Evolutionary conservation across 2,888 invertebrate species (phyloP).

Genomic region (Pachliopta kotzebuea): DNA sequence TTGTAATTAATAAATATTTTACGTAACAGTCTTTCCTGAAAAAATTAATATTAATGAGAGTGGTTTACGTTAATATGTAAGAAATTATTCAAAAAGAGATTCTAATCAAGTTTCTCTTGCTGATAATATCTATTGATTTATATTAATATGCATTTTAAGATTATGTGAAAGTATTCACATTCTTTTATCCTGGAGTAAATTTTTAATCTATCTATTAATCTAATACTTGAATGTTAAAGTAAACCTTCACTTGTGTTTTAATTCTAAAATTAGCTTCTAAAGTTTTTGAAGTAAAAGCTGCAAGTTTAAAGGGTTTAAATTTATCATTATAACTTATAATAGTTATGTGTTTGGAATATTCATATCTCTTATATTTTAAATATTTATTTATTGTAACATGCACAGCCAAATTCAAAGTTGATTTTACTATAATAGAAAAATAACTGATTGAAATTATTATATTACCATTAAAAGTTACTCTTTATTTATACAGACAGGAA

Average conservation of each 20-base stretch:
- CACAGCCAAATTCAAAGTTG: too few relatives aligned
- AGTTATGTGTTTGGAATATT: too few relatives aligned
- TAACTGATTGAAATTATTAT: too few relatives aligned
- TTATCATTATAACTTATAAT: too few relatives aligned
- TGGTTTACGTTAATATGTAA: neutral
- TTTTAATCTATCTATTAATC: neutral
- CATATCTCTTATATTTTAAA: too few relatives aligned
- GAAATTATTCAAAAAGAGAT: neutral
- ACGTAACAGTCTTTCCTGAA: neutral
- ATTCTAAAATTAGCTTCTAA: neutral
- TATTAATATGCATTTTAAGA: neutral
- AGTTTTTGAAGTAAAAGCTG: neutral
- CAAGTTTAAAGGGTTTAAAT: too few relatives aligned
- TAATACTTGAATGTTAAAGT: neutral
- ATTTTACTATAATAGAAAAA: too few relatives aligned
- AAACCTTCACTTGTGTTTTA: neutral
- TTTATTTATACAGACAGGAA: too few relatives aligned
- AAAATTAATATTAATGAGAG: neutral
- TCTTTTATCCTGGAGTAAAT: neutral
- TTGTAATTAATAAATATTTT: neutral
- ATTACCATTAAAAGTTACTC: too few relatives aligned
- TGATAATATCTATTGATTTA: neutral
- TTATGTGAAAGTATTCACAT: neutral
- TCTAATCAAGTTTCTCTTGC: neutral
- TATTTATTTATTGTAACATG: too few relatives aligned